A percentile compares a stretch with the other conserved stretches of the same genome.
Evolutionary conservation across 2,113 vertebrate genomes (phyloP).

Genomic region (Nipponia nippon): DNA sequence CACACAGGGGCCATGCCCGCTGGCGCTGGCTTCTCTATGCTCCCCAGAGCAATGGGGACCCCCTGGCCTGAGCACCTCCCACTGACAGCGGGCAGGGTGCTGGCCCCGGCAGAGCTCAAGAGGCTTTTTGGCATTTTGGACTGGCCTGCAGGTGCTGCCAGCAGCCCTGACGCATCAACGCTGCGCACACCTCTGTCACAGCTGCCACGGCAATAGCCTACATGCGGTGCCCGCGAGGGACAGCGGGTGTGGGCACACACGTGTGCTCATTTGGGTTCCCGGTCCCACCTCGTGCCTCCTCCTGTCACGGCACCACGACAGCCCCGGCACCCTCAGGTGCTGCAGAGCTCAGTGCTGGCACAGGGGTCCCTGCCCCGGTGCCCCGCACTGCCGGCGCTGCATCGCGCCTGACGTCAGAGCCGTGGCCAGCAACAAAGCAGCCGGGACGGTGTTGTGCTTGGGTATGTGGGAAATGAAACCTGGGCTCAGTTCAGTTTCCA

Average conservation of each 20-base stretch:
- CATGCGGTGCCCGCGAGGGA: not conserved
- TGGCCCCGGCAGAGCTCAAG: not conserved
- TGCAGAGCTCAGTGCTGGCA: accelerated
- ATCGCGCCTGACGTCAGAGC: not conserved
- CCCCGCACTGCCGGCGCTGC: accelerated
- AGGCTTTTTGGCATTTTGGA: not conserved
- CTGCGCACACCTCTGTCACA: not conserved
- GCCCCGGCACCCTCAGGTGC: not conserved
- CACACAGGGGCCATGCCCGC: accelerated
- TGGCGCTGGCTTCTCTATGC: accelerated
- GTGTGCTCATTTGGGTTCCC: accelerated
- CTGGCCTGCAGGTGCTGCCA: not conserved
- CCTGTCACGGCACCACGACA: accelerated
- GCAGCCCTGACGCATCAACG: not conserved
- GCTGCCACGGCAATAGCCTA: not conserved
- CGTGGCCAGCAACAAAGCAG: accelerated
- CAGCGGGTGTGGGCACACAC: not conserved
- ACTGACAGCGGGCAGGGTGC: accelerated
- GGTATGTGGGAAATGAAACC: not conserved
- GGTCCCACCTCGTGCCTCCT: accelerated
- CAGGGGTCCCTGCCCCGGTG: not conserved
- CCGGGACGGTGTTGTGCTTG: not conserved
- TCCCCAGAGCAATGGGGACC: accelerated
- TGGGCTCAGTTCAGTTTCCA: constrained; percentile 11
- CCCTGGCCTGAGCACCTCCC: not conserved